Evolutionary conservation across 2,113 vertebrate genomes (phyloP).

Genomic region (Elanoides forficatus): DNA sequence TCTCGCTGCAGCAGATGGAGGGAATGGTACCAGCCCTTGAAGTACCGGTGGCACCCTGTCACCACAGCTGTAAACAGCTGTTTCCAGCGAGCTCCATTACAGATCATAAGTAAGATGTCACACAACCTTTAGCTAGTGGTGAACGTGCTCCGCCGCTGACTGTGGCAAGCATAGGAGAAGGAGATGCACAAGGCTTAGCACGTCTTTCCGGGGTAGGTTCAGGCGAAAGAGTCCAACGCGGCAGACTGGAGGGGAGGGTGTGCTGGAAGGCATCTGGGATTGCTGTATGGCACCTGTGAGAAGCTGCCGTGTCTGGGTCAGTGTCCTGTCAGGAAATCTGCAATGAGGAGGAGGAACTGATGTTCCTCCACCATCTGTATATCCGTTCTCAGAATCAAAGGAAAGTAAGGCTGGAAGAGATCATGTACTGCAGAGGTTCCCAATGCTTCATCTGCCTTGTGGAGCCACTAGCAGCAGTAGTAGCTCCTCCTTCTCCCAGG

Average conservation of each 20-base stretch:
- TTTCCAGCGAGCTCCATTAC: background rate
- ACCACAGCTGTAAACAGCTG: background rate
- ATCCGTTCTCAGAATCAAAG: background rate
- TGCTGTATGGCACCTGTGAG: background rate
- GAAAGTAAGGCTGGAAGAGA: background rate
- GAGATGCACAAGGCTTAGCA: background rate
- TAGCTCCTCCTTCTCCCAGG: background rate
- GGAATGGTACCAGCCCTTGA: background rate
- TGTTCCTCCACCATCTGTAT: background rate
- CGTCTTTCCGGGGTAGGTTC: background rate
- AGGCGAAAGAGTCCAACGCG: accelerated
- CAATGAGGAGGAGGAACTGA: background rate
- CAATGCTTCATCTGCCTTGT: background rate
- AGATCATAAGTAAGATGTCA: background rate
- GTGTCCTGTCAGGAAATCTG: background rate
- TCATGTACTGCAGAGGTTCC: background rate
- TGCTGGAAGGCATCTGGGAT: background rate
- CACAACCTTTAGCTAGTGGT: background rate
- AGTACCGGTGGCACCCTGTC: accelerated
- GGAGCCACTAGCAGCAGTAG: background rate
- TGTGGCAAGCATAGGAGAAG: background rate
- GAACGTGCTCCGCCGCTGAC: background rate
- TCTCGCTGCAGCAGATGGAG: background rate
- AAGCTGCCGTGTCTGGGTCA: background rate
- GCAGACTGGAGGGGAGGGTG: background rate